Base-by-base conservation (phyloP, 1,140 invertebrate species). In the Brachionus manjavacas region DNA sequence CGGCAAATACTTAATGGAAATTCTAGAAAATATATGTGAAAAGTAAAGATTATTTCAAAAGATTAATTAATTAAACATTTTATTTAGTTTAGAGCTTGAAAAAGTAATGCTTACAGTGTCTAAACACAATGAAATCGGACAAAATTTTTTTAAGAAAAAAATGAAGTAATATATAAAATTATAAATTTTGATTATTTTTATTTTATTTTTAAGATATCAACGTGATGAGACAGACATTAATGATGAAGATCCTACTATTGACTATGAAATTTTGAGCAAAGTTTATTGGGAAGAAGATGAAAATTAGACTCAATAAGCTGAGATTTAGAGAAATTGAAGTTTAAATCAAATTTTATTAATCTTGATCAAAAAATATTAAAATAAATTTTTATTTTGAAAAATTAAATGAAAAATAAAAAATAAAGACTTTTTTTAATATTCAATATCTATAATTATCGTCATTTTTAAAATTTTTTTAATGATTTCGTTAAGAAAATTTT, bases 31-130 rank as follows among this genome's bases (percentile, higher is more conserved):
- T n/a, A 92, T 95, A 85, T 94, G 93, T 11, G 91, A 88, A 85
- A 89, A 90, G 87, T 90, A 41, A 43, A 52, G 11, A 16, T 41
- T 49, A 7, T 28, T 31, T 16, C 16, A 74, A n/a, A n/a, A n/a
- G n/a, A 35, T 35, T 11, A 4, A 14, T 49, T 43, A 16, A 52
- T 49, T 83, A 55, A 39, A 39, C 11, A 66, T 66, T 66, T 35
- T 85, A 86, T 87, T 91, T 83, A 91, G 91, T 76, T 92, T 92
- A 87, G 90, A 92, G 78, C 92, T 95, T 92, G 91, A 92, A 86
- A 94, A 94, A 91, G 92, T 95, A 41, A 91, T 95, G 85, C 88
- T 95, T n/a, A 95, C 94, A 7, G 92, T 94, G 31, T 92, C 95
- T 14, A 94, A 93, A 87, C 91, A 93, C 85, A 95, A 95, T 89